Evolutionary conservation across 2,888 invertebrate species (phyloP).

Genomic region (Drosophila acutilabella): DNA sequence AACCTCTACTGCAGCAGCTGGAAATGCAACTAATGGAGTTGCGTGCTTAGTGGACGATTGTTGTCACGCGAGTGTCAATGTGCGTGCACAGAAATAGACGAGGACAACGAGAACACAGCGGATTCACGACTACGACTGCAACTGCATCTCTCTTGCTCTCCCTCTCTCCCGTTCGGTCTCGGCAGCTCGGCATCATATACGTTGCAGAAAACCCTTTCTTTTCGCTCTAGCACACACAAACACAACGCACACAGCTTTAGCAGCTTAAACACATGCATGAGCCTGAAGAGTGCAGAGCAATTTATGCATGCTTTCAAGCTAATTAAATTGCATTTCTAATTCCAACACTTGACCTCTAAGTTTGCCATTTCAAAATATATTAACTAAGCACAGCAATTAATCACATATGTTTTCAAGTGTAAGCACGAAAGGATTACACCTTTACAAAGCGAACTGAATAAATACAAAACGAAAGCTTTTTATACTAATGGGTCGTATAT

Average conservation of each 20-base stretch:
- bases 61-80: conserved; percentile 58
- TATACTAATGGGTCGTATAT: too few relatives aligned
- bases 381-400: neutral
- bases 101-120: neutral
- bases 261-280: neutral
- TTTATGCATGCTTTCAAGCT: neutral
- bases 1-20: conserved; percentile 16
- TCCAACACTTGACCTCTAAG: neutral
- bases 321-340: conserved; percentile 1
- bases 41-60: conserved; percentile 63
- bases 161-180: neutral
- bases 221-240: too few relatives aligned
- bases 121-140: neutral
- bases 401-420: too few relatives aligned
- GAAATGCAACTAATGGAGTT: conserved; percentile 2
- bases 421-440: too few relatives aligned
- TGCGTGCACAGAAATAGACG: conserved; percentile 44
- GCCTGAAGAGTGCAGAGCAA: neutral
- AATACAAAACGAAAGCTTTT: too few relatives aligned
- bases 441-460: too few relatives aligned
- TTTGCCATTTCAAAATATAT: neutral
- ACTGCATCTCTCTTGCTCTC: conserved; percentile 12
- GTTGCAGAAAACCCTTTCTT: neutral
- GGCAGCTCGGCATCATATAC: neutral
- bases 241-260: too few relatives aligned